Percentiles rank a stretch among this genome's conserved stretches.
Conservation (phyloP, 2,797 vertebrate species). For the Yasuhikotakia modesta region DNA sequence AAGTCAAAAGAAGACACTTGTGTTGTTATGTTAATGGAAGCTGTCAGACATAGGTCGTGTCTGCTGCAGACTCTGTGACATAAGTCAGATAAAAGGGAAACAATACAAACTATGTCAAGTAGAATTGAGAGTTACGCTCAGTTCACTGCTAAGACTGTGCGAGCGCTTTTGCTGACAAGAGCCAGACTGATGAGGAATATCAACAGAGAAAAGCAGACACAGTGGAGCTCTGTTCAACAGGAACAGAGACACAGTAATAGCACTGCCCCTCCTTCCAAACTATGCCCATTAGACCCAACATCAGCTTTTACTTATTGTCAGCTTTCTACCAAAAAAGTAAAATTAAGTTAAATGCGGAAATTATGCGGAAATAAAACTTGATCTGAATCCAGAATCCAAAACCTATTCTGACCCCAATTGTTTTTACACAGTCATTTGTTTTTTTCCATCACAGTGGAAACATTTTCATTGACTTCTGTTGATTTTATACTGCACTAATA, state of each 20-base stretch:
- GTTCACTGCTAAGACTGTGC: slow-evolving; percentile 37
- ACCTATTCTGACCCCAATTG: too few relatives aligned
- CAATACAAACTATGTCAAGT: slow-evolving; percentile 38
- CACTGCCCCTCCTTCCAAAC: slow-evolving; percentile 58
- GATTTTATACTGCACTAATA: too few relatives aligned
- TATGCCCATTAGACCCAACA: slow-evolving; percentile 60
- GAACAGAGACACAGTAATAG: slow-evolving; percentile 70
- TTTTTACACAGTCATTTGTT: too few relatives aligned
- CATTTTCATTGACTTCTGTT: too few relatives aligned
- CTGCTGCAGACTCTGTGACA: slow-evolving; percentile 36
- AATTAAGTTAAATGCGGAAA: too few relatives aligned
- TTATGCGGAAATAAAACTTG: too few relatives aligned
- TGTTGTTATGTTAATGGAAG: slow-evolving; percentile 29
- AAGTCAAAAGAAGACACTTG: slow-evolving; percentile 36
- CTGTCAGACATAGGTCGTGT: slow-evolving; percentile 33
- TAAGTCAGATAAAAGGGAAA: slow-evolving; percentile 33
- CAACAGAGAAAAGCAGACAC: slow-evolving; percentile 58
- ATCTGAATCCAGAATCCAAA: too few relatives aligned
- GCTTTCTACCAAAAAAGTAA: slow-evolving; percentile 16
- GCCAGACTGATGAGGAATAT: slow-evolving; percentile 42
- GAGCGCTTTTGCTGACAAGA: slow-evolving; percentile 48
- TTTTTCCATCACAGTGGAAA: too few relatives aligned
- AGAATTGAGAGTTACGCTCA: slow-evolving; percentile 31
- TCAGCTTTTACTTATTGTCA: slow-evolving; percentile 39
- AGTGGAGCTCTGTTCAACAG: slow-evolving; percentile 66